Conservation (phyloP, 53 echinoderm and acorn worm genomes). For the Hippasteria phrygiana region DNA sequence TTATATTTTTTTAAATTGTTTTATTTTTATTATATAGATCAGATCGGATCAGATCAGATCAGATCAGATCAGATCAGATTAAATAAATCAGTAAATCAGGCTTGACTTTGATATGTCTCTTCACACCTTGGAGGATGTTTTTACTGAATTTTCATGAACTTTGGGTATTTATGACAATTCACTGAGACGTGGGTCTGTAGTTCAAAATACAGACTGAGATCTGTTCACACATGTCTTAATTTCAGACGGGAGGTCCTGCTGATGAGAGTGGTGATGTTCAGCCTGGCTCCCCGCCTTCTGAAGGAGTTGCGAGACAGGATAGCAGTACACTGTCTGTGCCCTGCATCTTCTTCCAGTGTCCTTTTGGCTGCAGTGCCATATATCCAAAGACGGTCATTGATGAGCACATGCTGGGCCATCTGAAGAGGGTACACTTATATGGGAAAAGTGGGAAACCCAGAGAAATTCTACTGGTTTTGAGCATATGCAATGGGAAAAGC, state of each 20-base stretch:
- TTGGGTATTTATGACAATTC: too few relatives aligned
- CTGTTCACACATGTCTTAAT: neutral
- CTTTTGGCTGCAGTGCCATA: constrained; percentile 73
- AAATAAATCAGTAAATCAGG: too few relatives aligned
- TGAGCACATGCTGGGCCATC: constrained; percentile 78
- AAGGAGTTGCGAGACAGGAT: neutral
- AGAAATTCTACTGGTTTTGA: neutral
- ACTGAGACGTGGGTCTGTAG: too few relatives aligned
- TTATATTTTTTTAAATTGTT: too few relatives aligned
- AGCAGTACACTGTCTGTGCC: constrained; percentile 39
- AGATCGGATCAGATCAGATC: too few relatives aligned
- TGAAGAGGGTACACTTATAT: constrained; percentile 58
- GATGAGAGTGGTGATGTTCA: neutral
- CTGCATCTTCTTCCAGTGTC: constrained; percentile 79
- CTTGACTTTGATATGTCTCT: too few relatives aligned
- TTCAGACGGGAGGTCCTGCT: neutral
- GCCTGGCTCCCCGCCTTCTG: neutral
- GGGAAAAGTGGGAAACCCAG: neutral
- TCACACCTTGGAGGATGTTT: too few relatives aligned
- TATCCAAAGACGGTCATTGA: constrained; percentile 68
- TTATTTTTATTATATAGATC: too few relatives aligned
- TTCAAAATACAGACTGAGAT: too few relatives aligned
- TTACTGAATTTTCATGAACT: too few relatives aligned
- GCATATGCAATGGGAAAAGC: neutral
- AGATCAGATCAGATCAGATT: too few relatives aligned